These are phyloP conservation scores for Hyperoplus immaculatus DNA, from an alignment of 2,797 vertebrate species.

Conservation along the genomic window DNA sequence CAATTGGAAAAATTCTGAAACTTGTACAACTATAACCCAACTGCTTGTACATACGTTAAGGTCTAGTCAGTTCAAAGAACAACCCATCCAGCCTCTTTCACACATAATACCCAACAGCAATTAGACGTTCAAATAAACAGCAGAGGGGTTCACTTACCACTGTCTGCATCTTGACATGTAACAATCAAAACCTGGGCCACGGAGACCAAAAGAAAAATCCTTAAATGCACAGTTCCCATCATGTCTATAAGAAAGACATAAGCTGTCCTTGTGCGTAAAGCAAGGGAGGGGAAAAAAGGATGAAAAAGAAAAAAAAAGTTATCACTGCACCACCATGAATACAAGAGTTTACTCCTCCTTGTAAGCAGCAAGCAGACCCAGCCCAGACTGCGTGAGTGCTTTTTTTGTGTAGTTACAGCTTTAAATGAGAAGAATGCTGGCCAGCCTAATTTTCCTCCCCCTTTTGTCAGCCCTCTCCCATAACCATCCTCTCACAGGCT, in stretches of 20 bases:
- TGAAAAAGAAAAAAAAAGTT: constrained; percentile 71
- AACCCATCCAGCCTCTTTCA: constrained; percentile 35
- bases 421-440: constrained; percentile 99
- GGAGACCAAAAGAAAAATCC: constrained; percentile 85
- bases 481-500: constrained; percentile 83
- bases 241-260: constrained; percentile 87
- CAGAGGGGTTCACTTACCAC: constrained; percentile 81
- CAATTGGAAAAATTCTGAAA: background rate
- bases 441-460: constrained; percentile 92
- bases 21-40: background rate
- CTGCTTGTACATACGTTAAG: background rate
- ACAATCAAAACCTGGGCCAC: constrained; percentile 81
- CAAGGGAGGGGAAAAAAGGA: constrained; percentile 58
- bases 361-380: constrained; percentile 90
- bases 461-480: constrained; percentile 86
- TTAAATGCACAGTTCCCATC: constrained; percentile 84
- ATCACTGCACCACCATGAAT: constrained; percentile 86
- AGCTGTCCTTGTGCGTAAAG: constrained; percentile 75
- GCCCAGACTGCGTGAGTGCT: constrained; percentile 87
- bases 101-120: constrained; percentile 44
- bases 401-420: constrained; percentile 93
- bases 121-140: constrained; percentile 56
- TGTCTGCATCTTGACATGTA: constrained; percentile 80
- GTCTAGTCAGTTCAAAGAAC: constrained; percentile 10
- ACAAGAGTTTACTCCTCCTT: constrained; percentile 83